Percentiles rank a stretch among this genome's conserved stretches.
These are phyloP conservation scores for Myotis pilosus DNA, from an alignment of 2,797 vertebrate genomes.

Conservation along the genomic window DNA sequence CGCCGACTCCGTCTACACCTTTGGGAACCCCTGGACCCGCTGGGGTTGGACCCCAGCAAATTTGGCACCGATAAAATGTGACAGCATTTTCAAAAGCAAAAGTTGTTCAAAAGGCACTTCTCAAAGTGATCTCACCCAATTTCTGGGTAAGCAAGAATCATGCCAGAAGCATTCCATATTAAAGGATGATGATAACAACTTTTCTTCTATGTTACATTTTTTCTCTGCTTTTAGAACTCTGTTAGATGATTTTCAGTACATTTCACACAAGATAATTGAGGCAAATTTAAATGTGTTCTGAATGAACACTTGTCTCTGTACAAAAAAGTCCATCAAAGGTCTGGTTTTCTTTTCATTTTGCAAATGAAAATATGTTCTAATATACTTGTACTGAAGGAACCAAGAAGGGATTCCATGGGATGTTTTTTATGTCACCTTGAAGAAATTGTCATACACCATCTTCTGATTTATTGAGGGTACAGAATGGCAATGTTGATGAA, in stretches of 20 bases:
- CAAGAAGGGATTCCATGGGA: neutral
- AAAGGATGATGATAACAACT: neutral
- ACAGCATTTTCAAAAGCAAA: neutral
- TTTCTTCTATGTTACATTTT: neutral
- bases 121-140: neutral
- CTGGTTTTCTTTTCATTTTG: conserved; percentile 17
- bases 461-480: conserved; percentile 50
- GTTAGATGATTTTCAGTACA: neutral
- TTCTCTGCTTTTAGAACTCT: neutral
- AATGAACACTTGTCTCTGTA: neutral
- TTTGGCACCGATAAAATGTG: neutral
- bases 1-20: too few relatives aligned
- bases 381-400: neutral
- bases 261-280: neutral
- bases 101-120: neutral
- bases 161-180: neutral
- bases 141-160: neutral
- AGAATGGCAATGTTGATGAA: conserved; percentile 25
- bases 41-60: too few relatives aligned
- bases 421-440: conserved; percentile 63
- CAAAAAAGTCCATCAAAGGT: neutral
- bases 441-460: conserved; percentile 51
- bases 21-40: too few relatives aligned
- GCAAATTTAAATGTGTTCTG: conserved; percentile 9
- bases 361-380: conserved; percentile 23